A percentile compares a stretch with the other conserved stretches of the same genome.
Evolutionary conservation across 2,888 invertebrate genomes (phyloP).

Genomic region (Thera obeliscata): DNA sequence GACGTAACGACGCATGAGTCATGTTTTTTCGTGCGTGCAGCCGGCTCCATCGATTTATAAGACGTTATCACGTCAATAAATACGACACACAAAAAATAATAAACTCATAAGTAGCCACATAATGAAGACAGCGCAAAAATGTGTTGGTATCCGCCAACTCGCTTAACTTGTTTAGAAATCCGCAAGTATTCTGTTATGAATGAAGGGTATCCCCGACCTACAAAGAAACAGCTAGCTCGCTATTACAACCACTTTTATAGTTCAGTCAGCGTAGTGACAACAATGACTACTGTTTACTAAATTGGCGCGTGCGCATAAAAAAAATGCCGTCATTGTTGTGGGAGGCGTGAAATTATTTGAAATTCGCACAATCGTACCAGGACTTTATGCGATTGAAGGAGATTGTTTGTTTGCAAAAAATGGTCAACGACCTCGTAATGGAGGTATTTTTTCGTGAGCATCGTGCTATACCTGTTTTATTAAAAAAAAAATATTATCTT

Average conservation of each 20-base stretch:
- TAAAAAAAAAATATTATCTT: neutral
- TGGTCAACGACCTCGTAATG: constrained; percentile 39
- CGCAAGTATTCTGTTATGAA: constrained; percentile 59
- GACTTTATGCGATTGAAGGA: constrained; percentile 60
- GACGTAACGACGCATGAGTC: no score
- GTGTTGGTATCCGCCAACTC: constrained; percentile 38
- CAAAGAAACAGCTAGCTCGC: constrained; percentile 64
- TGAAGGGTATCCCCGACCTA: constrained; percentile 77
- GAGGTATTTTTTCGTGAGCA: constrained; percentile 20
- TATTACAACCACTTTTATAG: constrained; percentile 66
- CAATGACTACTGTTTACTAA: constrained; percentile 65
- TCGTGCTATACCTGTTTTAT: constrained; percentile 19
- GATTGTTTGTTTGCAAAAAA: constrained; percentile 60
- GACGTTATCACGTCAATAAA: no score
- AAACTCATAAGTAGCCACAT: no score
- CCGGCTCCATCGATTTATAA: no score
- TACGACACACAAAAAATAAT: no score
- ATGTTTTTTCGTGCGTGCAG: no score
- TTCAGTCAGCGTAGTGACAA: constrained; percentile 74
- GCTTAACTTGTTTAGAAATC: constrained; percentile 60
- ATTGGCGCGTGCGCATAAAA: constrained; percentile 70
- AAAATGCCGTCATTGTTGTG: constrained; percentile 61
- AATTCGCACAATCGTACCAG: constrained; percentile 83
- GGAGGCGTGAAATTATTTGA: constrained; percentile 75
- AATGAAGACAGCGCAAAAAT: neutral